Conservation (phyloP, 2,113 vertebrate genomes). For the Tichodroma muraria region DNA sequence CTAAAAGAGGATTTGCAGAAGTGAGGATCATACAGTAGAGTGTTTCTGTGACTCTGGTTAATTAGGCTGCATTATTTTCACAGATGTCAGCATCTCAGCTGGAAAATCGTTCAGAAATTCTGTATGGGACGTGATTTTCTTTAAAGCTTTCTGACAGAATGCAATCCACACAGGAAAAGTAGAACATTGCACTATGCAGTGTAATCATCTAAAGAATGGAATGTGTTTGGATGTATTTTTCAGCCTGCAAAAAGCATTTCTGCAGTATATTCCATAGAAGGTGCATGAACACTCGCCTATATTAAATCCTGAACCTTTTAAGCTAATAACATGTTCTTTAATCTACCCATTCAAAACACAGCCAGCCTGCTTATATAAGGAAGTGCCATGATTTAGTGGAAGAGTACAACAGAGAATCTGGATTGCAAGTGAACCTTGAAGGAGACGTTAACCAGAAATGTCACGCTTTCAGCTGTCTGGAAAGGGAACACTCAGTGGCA, state of each 20-base stretch:
- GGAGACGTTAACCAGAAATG: neutral
- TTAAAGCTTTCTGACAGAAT: conserved; percentile 8
- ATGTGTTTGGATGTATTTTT: neutral
- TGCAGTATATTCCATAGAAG: neutral
- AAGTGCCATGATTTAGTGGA: neutral
- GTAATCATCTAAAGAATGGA: neutral
- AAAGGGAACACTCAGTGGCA: neutral
- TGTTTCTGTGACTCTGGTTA: neutral
- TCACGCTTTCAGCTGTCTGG: neutral
- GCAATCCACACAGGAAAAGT: neutral
- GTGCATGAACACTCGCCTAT: neutral
- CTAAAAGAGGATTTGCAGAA: neutral
- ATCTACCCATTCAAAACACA: neutral
- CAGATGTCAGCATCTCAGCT: conserved; percentile 3
- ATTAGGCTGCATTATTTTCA: conserved; percentile 24
- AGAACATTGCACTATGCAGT: neutral
- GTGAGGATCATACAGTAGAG: neutral
- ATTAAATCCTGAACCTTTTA: neutral
- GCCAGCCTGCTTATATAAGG: neutral
- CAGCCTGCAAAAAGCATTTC: neutral
- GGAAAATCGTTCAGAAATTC: neutral
- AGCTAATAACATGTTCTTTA: neutral
- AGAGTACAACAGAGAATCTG: neutral
- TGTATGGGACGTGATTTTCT: neutral
- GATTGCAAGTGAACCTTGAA: neutral